Percentiles rank a stretch among this genome's conserved stretches.
Conservation (phyloP, 2,888 invertebrate genomes). For the Alsophila aescularia region DNA sequence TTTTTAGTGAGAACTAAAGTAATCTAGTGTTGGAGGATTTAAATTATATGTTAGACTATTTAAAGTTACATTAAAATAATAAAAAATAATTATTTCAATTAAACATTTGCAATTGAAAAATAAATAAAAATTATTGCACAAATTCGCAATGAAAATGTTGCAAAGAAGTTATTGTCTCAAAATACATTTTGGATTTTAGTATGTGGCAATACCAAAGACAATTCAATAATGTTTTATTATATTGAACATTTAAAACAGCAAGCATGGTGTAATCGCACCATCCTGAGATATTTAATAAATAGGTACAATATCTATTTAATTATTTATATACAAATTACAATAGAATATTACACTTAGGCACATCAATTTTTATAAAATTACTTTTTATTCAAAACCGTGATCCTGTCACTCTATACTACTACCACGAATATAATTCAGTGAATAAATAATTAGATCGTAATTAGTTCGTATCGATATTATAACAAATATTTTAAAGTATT, state of each 20-base stretch:
- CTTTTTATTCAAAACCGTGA: constrained; percentile 79
- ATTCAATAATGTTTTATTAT: constrained; percentile 5
- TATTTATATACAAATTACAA: constrained; percentile 72
- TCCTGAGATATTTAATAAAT: constrained; percentile 60
- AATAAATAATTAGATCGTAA: constrained; percentile 53
- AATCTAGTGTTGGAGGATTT: constrained; percentile 21
- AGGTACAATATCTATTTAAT: constrained; percentile 58
- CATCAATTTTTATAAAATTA: constrained; percentile 85
- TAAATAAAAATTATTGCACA: background rate
- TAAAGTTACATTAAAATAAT: background rate
- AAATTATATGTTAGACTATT: background rate
- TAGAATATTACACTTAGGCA: constrained; percentile 84
- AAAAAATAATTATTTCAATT: background rate
- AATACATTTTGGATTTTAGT: constrained; percentile 55
- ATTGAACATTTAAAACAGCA: constrained; percentile 32
- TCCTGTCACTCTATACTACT: constrained; percentile 67
- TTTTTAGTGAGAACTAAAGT: constrained; percentile 48
- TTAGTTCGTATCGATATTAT: constrained; percentile 45
- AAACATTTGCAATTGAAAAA: background rate
- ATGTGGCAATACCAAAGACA: constrained; percentile 47
- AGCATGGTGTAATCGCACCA: constrained; percentile 33
- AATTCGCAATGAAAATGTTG: constrained; percentile 24
- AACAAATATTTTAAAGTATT: constrained; percentile 34
- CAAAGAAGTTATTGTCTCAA: constrained; percentile 67
- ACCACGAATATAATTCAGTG: constrained; percentile 69